Evolutionary conservation across 2,888 invertebrate genomes (phyloP).

Genomic region (Elegia similella): DNA sequence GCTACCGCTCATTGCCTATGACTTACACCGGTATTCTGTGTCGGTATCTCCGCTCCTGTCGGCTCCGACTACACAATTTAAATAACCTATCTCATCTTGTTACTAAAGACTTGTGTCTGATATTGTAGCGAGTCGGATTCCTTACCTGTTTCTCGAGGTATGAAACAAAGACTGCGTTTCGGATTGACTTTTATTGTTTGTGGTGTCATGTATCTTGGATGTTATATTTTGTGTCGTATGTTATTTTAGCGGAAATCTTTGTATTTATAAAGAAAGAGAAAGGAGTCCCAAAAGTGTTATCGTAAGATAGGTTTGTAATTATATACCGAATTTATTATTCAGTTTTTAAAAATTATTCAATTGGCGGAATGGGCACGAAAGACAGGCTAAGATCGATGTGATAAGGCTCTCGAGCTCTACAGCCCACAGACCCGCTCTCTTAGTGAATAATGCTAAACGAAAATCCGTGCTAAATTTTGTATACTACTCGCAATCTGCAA

Average conservation of each 20-base stretch:
- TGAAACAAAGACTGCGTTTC: not conserved
- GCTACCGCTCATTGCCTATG: not conserved
- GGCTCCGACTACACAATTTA: slow-evolving; percentile 12
- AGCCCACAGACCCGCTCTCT: too few species aligned
- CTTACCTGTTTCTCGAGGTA: not conserved
- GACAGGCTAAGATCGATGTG: too few species aligned
- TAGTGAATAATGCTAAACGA: too few species aligned
- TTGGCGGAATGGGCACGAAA: too few species aligned
- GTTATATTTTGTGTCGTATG: not conserved
- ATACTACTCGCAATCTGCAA: not conserved
- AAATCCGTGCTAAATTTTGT: too few species aligned
- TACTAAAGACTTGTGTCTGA: slow-evolving; percentile 4
- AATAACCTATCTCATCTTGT: slow-evolving; percentile 12
- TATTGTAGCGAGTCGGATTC: not conserved
- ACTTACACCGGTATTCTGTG: not conserved
- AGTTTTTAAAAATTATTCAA: too few species aligned
- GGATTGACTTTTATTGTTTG: not conserved
- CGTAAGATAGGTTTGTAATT: too few species aligned
- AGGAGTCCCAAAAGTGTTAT: too few species aligned
- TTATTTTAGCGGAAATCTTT: not conserved
- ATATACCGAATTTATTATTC: too few species aligned
- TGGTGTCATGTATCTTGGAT: not conserved
- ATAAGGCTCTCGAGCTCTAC: too few species aligned
- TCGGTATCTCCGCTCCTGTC: slow-evolving; percentile 2
- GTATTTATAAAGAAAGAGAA: not conserved